Conservation (phyloP, 2,113 vertebrate genomes). For the Ammodytes dubius region DNA sequence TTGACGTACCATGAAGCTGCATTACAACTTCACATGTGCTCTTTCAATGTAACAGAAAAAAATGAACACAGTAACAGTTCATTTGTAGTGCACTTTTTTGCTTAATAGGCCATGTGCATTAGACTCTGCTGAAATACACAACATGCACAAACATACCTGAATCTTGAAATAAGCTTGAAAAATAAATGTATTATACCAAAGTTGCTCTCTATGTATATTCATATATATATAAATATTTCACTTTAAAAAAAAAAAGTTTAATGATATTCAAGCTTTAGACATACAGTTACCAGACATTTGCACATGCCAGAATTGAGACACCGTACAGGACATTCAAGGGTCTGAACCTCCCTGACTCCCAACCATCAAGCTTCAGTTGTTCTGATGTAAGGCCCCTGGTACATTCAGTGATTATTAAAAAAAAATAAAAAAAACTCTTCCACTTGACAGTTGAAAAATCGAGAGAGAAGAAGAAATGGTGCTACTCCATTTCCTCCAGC, state of each 20-base stretch:
- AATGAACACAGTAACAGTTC: slow-evolving; percentile 3
- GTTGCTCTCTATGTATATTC: no score
- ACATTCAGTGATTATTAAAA: neutral
- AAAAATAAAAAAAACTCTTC: neutral
- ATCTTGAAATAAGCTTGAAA: neutral
- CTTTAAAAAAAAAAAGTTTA: neutral
- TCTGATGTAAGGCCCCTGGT: neutral
- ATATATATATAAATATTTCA: no score
- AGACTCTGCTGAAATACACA: neutral
- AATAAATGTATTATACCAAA: no score
- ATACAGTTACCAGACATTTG: slow-evolving; percentile 5
- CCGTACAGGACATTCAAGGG: neutral
- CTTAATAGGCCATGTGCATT: neutral
- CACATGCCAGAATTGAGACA: neutral
- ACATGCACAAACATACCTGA: neutral
- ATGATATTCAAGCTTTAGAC: neutral
- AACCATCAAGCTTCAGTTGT: neutral
- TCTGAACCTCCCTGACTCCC: neutral
- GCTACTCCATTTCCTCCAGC: slow-evolving; percentile 21
- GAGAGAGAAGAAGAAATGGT: neutral
- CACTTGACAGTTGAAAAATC: neutral
- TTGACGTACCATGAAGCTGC: neutral
- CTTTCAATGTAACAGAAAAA: neutral
- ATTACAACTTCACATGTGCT: neutral
- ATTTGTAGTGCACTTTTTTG: neutral